A percentile compares a stretch with the other conserved stretches of the same genome.
Conservation (phyloP, 2,797 vertebrate genomes). For the Esox lucius region DNA sequence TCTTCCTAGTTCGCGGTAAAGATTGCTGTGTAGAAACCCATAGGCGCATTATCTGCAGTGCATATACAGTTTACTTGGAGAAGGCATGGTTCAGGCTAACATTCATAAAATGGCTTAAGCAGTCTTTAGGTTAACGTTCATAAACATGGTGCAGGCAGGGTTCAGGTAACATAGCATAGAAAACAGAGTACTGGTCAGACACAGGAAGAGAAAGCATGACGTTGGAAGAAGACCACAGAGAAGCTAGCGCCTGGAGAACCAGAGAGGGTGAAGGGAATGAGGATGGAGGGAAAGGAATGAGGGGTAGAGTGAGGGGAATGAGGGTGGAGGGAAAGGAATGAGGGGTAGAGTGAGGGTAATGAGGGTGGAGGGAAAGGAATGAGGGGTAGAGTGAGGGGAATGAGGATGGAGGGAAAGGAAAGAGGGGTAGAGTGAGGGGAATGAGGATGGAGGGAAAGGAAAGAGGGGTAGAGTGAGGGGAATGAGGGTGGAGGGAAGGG, state of each 20-base stretch:
- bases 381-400: background rate
- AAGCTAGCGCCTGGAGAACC: too few species aligned
- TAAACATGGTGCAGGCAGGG: conserved; percentile 10
- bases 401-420: background rate
- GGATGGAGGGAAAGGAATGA: background rate
- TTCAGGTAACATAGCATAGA: background rate
- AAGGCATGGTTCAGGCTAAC: too few species aligned
- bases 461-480: too few species aligned
- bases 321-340: background rate
- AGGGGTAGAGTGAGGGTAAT: background rate
- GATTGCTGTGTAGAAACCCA: background rate
- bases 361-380: background rate
- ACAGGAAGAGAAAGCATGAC: background rate
- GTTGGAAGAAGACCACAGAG: too few species aligned
- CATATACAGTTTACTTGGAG: too few species aligned
- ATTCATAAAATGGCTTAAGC: too few species aligned
- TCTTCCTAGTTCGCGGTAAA: conserved; percentile 22
- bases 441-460: too few species aligned
- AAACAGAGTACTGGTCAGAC: background rate
- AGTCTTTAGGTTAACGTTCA: background rate
- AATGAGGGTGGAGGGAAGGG: too few species aligned
- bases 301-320: too few species aligned
- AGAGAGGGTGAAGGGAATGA: background rate
- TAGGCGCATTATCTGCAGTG: too few species aligned
- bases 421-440: too few species aligned